A percentile compares a stretch with the other conserved stretches of the same genome.
These are phyloP conservation scores for Neodiprion pinetum DNA, from an alignment of 1,140 invertebrate genomes.

Conservation along the genomic window DNA sequence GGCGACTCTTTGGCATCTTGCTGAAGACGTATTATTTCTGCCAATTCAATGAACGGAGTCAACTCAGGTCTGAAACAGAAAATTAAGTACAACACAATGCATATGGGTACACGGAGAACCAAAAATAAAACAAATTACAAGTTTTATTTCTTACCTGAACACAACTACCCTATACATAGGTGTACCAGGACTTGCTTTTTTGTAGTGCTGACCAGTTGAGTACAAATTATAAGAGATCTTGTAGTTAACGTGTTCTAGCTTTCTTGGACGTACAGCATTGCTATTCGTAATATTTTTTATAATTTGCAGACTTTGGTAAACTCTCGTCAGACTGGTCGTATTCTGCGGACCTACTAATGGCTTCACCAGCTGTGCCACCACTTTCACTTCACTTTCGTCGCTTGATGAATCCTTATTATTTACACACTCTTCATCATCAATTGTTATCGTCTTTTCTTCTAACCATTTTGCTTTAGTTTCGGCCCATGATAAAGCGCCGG, in stretches of 20 bases:
- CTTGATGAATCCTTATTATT: conserved; percentile 23
- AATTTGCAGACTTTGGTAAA: conserved; percentile 52
- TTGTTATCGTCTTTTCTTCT: conserved; percentile 56
- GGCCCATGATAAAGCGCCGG: conserved; percentile 47
- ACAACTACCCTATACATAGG: conserved; percentile 51
- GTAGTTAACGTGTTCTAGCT: conserved; percentile 45
- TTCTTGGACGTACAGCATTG: conserved; percentile 34
- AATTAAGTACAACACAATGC: conserved; percentile 11
- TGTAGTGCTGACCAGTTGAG: conserved; percentile 44
- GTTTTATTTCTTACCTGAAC: conserved; percentile 42
- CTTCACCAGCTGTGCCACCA: conserved; percentile 42
- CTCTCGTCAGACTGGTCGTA: conserved; percentile 42
- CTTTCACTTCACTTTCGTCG: conserved; percentile 47
- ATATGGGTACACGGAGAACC: conserved; percentile 8
- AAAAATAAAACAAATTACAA: conserved; percentile 19
- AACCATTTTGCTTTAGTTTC: conserved; percentile 55
- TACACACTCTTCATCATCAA: conserved; percentile 52
- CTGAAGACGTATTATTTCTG: conserved; percentile 45
- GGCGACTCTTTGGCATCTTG: conserved; percentile 43
- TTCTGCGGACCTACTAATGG: conserved; percentile 45
- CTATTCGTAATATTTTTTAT: conserved; percentile 52
- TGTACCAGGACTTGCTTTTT: conserved; percentile 50
- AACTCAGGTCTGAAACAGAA: conserved; percentile 38
- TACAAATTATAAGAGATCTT: conserved; percentile 57
- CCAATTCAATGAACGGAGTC: conserved; percentile 39